Conservation (phyloP, 2,113 vertebrate genomes). For the Rhea americana region DNA sequence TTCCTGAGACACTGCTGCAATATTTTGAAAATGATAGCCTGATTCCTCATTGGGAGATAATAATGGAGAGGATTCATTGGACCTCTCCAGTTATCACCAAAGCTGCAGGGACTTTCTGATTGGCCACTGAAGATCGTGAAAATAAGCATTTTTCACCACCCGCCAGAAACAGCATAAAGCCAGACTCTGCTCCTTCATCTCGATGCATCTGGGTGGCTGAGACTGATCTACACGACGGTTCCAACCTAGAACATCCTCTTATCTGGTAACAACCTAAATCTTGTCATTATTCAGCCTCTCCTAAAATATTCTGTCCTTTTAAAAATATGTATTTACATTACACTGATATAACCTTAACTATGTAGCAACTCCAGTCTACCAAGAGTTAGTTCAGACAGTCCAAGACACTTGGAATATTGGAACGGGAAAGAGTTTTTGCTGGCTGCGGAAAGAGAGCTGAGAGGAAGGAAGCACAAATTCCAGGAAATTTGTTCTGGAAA, state of each 20-base stretch:
- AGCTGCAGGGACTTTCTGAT: neutral
- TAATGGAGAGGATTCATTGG: neutral
- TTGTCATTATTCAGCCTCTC: neutral
- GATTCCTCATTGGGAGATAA: neutral
- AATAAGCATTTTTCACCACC: neutral
- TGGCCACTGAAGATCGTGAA: neutral
- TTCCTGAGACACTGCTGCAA: neutral
- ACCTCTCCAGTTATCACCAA: neutral
- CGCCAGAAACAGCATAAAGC: neutral
- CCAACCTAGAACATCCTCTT: slow-evolving; percentile 10
- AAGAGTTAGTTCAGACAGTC: neutral
- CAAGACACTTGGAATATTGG: neutral
- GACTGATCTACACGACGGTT: neutral
- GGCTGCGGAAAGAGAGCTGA: neutral
- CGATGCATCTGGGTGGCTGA: neutral
- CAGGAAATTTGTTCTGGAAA: neutral
- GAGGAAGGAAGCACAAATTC: neutral
- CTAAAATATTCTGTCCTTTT: neutral
- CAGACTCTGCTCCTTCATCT: neutral
- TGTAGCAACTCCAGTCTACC: neutral
- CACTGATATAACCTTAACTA: neutral
- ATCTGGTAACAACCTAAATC: neutral
- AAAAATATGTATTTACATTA: neutral
- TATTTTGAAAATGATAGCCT: neutral
- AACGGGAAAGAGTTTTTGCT: neutral